Conservation (phyloP, 2,888 invertebrate genomes). For the Bombylius major region DNA sequence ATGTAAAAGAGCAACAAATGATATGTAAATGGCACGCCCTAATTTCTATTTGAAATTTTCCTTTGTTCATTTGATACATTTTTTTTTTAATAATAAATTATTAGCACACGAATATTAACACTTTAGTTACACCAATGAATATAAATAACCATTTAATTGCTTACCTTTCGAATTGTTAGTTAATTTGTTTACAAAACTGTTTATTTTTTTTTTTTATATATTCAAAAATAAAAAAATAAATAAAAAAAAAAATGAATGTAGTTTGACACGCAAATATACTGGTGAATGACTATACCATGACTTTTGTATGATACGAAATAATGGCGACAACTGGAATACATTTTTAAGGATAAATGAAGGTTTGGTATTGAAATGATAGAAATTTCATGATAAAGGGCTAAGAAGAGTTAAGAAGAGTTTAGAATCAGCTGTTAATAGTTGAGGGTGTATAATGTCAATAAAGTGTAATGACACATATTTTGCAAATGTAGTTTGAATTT, state of each 20-base stretch:
- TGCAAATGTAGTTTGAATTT: background rate
- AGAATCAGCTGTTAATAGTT: background rate
- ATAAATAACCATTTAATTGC: conserved; percentile 9
- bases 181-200: conserved; percentile 10
- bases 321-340: conserved; percentile 4
- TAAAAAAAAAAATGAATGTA: conserved; percentile 5
- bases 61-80: background rate
- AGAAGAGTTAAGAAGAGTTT: background rate
- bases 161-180: conserved; percentile 10
- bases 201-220: background rate
- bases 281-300: conserved; percentile 5
- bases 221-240: background rate
- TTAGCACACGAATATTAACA: conserved; percentile 1
- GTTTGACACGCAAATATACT: conserved; percentile 10
- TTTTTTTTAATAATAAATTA: background rate
- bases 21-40: conserved; percentile 7
- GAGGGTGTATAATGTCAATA: conserved; percentile 4
- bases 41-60: background rate
- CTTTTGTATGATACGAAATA: conserved; percentile 2
- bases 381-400: background rate
- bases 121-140: background rate
- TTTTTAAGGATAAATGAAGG: background rate
- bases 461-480: background rate
- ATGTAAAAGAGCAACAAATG: background rate
- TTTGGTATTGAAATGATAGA: background rate